Conservation (phyloP, 2,888 invertebrate species). For the Drosophila hamatofila region DNA sequence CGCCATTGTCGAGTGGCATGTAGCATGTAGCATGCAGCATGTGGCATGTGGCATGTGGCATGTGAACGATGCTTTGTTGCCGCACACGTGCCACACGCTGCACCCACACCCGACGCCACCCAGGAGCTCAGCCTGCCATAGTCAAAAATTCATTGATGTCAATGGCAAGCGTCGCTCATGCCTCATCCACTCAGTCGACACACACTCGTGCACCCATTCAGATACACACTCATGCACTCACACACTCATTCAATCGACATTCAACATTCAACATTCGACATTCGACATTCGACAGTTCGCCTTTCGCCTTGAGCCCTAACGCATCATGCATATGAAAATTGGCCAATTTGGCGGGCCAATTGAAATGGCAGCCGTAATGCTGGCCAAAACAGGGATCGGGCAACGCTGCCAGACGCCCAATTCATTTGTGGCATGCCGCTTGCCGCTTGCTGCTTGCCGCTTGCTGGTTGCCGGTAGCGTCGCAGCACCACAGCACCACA, state of each 20-base stretch:
- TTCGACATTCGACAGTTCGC: conserved; percentile 7
- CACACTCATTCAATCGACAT: conserved; percentile 7
- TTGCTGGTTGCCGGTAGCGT: not conserved
- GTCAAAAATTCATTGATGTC: conserved; percentile 59
- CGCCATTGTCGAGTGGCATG: conserved; percentile 25
- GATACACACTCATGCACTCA: not conserved
- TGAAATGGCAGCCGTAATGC: conserved; percentile 19
- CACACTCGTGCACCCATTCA: not conserved
- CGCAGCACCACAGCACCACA: not conserved
- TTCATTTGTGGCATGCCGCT: conserved; percentile 34
- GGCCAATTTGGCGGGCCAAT: conserved; percentile 62
- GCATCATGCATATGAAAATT: conserved; percentile 66
- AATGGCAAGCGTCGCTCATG: conserved; percentile 51
- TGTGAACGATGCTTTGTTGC: conserved; percentile 39
- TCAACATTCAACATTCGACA: not conserved
- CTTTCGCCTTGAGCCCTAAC: conserved; percentile 33
- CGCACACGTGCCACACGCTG: conserved; percentile 40
- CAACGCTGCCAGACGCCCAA: conserved; percentile 14
- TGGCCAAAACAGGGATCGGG: conserved; percentile 8
- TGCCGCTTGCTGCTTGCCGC: not conserved
- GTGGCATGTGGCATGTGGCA: conserved; percentile 32
- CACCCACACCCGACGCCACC: not conserved
- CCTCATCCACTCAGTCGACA: conserved; percentile 1
- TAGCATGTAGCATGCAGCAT: conserved; percentile 29
- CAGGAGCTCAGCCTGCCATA: not conserved